Evolutionary conservation across 2,888 invertebrate species (phyloP).

Genomic region (Tenthredo livida): DNA sequence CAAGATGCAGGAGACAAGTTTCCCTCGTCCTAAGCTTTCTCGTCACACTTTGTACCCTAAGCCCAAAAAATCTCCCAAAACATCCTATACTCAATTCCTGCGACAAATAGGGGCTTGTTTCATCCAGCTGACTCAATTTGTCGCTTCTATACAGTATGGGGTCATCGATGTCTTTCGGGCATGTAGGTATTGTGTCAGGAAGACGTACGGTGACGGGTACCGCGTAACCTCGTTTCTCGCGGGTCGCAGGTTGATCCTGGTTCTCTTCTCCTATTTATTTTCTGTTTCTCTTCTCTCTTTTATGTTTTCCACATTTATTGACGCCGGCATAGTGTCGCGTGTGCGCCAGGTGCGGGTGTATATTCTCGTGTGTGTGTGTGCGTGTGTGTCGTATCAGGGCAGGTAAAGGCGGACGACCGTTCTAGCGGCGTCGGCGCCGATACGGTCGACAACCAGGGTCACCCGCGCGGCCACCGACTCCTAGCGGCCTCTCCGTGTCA

Average conservation of each 20-base stretch:
- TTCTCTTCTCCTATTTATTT: neutral
- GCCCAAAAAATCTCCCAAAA: neutral
- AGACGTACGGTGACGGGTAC: neutral
- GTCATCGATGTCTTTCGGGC: neutral
- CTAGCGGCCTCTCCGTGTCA: slow-evolving; percentile 37
- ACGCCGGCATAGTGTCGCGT: slow-evolving; percentile 40
- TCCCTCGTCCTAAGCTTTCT: neutral
- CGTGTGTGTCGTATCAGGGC: neutral
- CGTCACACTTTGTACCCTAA: neutral
- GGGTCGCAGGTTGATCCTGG: neutral
- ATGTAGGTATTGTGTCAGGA: neutral
- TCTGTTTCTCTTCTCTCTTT: neutral
- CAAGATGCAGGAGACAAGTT: neutral
- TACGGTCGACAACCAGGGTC: slow-evolving; percentile 33
- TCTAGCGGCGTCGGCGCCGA: slow-evolving; percentile 30
- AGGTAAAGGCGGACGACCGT: slow-evolving; percentile 26
- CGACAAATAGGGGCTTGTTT: neutral
- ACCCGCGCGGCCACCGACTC: slow-evolving; percentile 42
- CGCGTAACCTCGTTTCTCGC: neutral
- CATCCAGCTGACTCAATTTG: neutral
- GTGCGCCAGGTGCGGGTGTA: neutral
- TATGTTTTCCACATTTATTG: slow-evolving; percentile 16
- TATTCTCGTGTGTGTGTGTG: neutral
- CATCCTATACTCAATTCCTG: neutral
- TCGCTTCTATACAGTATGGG: neutral